Percentiles rank a stretch among this genome's conserved stretches.
These are phyloP conservation scores for Enteromius mattozi DNA, from an alignment of 2,797 vertebrate genomes.

Conservation along the genomic window DNA sequence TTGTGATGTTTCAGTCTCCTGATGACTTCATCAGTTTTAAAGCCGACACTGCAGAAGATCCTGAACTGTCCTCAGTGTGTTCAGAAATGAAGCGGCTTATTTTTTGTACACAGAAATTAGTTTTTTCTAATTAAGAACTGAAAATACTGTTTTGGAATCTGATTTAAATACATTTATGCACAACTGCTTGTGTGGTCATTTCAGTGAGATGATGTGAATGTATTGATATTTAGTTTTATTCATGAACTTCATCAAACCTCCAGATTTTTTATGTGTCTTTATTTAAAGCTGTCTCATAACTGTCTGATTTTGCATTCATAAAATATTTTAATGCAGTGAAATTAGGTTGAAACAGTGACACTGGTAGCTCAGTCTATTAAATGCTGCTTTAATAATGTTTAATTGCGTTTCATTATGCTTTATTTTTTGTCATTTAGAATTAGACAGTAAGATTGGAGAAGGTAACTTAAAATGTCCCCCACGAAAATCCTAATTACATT, in stretches of 20 bases:
- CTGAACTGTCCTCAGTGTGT: neutral
- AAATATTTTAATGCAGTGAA: neutral
- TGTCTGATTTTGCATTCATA: neutral
- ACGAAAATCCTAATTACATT: neutral
- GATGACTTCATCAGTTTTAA: conserved; percentile 10
- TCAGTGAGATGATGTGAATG: neutral
- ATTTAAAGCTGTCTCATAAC: neutral
- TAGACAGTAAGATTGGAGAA: neutral
- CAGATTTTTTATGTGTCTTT: too few species aligned
- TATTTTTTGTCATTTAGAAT: neutral
- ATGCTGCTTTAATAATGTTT: neutral
- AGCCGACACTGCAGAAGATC: neutral
- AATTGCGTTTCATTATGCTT: neutral
- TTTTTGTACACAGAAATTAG: neutral
- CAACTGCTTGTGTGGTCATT: neutral
- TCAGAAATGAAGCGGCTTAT: neutral
- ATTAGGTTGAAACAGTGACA: neutral
- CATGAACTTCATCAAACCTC: neutral
- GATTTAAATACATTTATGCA: neutral
- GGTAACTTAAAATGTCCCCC: neutral
- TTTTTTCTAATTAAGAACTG: neutral
- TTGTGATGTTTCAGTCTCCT: neutral
- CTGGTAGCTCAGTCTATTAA: neutral
- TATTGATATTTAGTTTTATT: neutral
- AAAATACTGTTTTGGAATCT: neutral